Base-by-base conservation (phyloP, 2,113 vertebrate genomes). In the Drymodes brunneopygia region DNA sequence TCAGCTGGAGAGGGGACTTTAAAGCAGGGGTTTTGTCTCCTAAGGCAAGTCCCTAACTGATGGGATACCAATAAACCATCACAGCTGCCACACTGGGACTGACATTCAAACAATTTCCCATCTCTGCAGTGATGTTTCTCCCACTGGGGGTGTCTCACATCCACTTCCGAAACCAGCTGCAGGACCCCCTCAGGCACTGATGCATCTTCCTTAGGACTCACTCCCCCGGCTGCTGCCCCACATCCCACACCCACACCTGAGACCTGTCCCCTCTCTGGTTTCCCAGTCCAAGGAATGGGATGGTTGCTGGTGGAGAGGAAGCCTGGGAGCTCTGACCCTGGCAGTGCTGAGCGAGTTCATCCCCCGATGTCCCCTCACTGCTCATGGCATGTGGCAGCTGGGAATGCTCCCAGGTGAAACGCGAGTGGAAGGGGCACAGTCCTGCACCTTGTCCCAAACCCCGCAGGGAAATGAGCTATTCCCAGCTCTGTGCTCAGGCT, bases 171-270 rank as follows among this genome's bases (percentile, higher is more conserved):
- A 81, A 27, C 2, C 15, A 14, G 22, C 35, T 45, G 4, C 15
- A 53, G 4, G 13, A 75, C 9, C 9, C 47, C 20, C 44, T 77
- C 53, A n/a, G 72, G 38, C 27, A 44, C 31, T 51, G 12, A 4
- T 0, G 3, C 11, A 6, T 17, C 67, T n/a, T 74, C 72, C 51
- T 70, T 2, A n/a, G 90, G 67, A 61, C 45, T 65, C 13, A 5
- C 21, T 69, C 9, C 5, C 22, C 28, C 0, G 0, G 9, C 36
- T 77, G 44, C 70, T 44, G 44, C 3, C 29, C 12, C 28, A 9
- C 18, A 22, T 9, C 64, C 53, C 82, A 44, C 27, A 15, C 6
- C 24, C 54, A 28, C 31, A n/a, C 10, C 33, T 14, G 40, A 44
- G 19, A 31, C 25, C 2, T 2, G 10, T 22, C 15, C 25, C 72